These are phyloP conservation scores for Fundulus diaphanus DNA, from an alignment of 2,797 vertebrate genomes.

Conservation along the genomic window DNA sequence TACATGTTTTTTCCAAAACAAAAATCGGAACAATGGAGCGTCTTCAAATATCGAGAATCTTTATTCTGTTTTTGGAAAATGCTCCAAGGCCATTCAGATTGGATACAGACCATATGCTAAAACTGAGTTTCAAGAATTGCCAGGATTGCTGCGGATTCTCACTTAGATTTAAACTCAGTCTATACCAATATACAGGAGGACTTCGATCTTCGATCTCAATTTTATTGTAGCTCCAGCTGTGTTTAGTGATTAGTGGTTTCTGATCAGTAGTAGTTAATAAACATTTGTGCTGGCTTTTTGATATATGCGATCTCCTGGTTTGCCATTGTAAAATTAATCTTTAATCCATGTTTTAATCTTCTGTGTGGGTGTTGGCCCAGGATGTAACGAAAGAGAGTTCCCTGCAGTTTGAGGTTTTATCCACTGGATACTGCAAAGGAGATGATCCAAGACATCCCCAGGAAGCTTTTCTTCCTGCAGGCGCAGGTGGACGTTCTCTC, in stretches of 20 bases:
- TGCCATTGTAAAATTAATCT: background rate
- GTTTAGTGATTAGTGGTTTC: background rate
- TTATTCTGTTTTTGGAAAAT: no score
- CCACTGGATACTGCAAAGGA: constrained; percentile 94
- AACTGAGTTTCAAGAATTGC: background rate
- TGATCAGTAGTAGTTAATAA: background rate
- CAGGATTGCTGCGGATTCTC: background rate
- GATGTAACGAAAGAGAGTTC: constrained; percentile 90
- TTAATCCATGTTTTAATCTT: constrained; percentile 4
- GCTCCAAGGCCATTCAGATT: no score
- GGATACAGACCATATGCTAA: no score
- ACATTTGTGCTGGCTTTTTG: background rate
- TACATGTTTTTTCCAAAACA: no score
- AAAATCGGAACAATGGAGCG: no score
- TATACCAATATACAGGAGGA: no score
- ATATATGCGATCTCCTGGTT: background rate
- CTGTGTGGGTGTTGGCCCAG: constrained; percentile 88
- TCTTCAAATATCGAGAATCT: no score
- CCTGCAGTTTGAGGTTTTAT: constrained; percentile 92
- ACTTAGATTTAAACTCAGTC: background rate
- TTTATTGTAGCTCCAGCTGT: background rate
- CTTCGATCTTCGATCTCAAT: no score
- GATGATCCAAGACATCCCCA: constrained; percentile 96
- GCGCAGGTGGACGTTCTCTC: constrained; percentile 89
- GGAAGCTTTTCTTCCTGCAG: constrained; percentile 95